Conservation (phyloP, 2,113 vertebrate species). For the Entomyzon cyanotis region DNA sequence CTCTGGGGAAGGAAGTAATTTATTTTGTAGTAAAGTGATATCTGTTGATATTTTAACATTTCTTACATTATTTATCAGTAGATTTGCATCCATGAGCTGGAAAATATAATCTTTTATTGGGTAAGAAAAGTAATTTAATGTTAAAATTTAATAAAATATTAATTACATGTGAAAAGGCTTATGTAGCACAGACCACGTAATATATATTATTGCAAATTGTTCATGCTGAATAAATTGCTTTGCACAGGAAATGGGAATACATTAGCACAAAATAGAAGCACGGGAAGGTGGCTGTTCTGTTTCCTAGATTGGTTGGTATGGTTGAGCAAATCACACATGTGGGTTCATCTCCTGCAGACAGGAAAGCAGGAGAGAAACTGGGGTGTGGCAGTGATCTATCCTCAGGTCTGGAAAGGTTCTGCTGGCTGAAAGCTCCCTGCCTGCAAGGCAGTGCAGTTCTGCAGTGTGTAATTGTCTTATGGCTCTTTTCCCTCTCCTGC, state of each 20-base stretch:
- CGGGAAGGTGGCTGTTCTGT: not conserved
- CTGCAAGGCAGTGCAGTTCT: not conserved
- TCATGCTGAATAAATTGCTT: constrained; percentile 44
- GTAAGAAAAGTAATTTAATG: constrained; percentile 34
- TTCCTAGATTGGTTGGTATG: not conserved
- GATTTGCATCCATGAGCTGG: constrained; percentile 57
- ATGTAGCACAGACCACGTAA: not conserved
- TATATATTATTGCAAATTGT: not conserved
- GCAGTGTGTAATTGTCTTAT: fast-evolving
- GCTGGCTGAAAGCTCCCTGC: not conserved
- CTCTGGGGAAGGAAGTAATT: constrained; percentile 46
- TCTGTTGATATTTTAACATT: constrained; percentile 39
- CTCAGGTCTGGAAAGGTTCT: not conserved
- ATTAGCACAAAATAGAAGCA: not conserved
- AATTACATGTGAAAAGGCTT: constrained; percentile 34
- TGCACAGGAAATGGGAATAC: not conserved
- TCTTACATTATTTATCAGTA: constrained; percentile 43
- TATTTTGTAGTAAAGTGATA: constrained; percentile 57
- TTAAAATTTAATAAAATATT: constrained; percentile 56
- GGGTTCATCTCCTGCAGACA: not conserved
- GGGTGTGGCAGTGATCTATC: not conserved
- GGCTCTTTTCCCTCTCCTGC: not conserved
- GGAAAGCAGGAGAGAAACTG: not conserved
- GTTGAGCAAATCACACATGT: not conserved
- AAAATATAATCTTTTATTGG: constrained; percentile 44